These are phyloP conservation scores for Habropoda laboriosa DNA, from an alignment of 1,140 invertebrate genomes.

Conservation along the genomic window DNA sequence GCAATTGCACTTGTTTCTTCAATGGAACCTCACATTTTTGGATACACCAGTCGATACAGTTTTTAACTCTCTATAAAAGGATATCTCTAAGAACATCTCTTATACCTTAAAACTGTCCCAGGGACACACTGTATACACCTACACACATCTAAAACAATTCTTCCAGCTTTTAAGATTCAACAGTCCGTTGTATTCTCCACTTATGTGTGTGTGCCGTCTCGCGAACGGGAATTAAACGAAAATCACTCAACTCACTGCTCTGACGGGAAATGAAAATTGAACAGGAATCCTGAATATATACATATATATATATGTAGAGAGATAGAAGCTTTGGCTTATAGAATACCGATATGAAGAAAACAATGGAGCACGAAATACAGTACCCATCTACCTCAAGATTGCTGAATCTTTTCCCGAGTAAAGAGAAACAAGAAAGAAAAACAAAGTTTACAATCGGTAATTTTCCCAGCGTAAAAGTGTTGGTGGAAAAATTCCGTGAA, in stretches of 20 bases:
- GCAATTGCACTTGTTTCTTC: no score
- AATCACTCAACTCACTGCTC: slow-evolving; percentile 58
- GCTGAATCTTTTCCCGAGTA: background rate
- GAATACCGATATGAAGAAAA: background rate
- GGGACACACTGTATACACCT: no score
- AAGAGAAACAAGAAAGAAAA: no score
- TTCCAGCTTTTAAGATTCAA: background rate
- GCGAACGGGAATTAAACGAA: slow-evolving; percentile 70
- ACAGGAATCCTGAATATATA: slow-evolving; percentile 32
- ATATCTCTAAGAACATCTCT: no score
- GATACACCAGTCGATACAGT: no score
- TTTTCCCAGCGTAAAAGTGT: background rate
- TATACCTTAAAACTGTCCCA: no score
- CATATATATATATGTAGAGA: no score
- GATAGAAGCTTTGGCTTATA: background rate
- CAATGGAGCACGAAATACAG: background rate
- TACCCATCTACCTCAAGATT: background rate
- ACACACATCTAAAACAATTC: background rate
- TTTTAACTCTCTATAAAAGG: no score
- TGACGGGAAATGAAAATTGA: slow-evolving; percentile 70
- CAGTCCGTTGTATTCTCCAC: background rate
- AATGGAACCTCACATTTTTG: no score
- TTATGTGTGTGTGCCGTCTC: slow-evolving; percentile 20
- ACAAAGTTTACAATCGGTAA: background rate
- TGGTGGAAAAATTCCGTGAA: no score